A percentile compares a stretch with the other conserved stretches of the same genome.
Conservation (phyloP, 2,888 invertebrate species). For the Cremastinae sp. region DNA sequence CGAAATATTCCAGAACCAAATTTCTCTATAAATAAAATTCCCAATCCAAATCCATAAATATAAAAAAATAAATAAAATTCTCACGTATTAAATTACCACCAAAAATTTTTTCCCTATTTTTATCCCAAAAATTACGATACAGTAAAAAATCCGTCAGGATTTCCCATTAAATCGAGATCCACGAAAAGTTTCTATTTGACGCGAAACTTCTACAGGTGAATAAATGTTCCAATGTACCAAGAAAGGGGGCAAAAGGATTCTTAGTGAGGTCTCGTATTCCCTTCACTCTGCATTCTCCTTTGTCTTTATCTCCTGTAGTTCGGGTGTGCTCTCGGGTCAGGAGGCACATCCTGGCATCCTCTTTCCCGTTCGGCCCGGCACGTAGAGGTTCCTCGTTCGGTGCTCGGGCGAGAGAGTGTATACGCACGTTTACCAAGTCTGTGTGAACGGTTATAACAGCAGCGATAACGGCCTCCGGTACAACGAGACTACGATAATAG, state of each 20-base stretch:
- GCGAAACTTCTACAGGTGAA: too few relatives aligned
- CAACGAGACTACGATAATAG: slow-evolving; percentile 54
- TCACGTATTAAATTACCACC: too few relatives aligned
- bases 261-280: slow-evolving; percentile 31
- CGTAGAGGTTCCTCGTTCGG: not conserved
- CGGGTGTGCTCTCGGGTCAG: slow-evolving; percentile 16
- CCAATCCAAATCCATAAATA: too few relatives aligned
- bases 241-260: not conserved
- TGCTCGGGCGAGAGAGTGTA: not conserved
- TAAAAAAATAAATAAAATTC: too few relatives aligned
- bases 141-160: too few relatives aligned
- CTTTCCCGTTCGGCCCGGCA: not conserved
- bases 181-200: too few relatives aligned
- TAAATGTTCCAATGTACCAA: too few relatives aligned
- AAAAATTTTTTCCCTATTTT: too few relatives aligned
- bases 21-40: too few relatives aligned
- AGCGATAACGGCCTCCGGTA: slow-evolving; percentile 60
- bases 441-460: slow-evolving; percentile 58
- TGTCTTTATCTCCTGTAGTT: slow-evolving; percentile 38
- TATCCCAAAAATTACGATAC: too few relatives aligned
- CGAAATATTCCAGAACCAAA: too few relatives aligned
- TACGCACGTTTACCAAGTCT: slow-evolving; percentile 13
- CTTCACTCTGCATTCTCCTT: slow-evolving; percentile 24
- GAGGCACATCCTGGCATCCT: slow-evolving; percentile 22
- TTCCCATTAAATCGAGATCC: too few relatives aligned